A percentile compares a stretch with the other conserved stretches of the same genome.
Conservation (phyloP, 2,113 vertebrate species). For the Callipepla californica region DNA sequence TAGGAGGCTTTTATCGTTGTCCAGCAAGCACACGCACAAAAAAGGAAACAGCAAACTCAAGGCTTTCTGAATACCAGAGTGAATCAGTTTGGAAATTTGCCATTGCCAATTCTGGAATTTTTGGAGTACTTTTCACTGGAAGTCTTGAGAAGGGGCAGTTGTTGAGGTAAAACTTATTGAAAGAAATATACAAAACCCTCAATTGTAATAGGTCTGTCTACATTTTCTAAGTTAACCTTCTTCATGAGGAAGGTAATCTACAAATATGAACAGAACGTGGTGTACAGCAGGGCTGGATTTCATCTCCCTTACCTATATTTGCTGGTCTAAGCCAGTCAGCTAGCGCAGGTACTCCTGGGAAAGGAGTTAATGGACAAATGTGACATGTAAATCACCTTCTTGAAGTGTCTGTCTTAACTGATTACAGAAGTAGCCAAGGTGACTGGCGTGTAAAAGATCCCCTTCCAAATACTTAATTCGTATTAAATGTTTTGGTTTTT, state of each 20-base stretch:
- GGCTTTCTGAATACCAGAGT: not conserved
- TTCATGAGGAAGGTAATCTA: not conserved
- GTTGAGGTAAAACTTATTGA: not conserved
- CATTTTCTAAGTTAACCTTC: not conserved
- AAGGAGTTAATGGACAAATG: not conserved
- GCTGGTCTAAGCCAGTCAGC: not conserved
- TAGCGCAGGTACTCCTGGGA: not conserved
- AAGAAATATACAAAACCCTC: rapidly evolving
- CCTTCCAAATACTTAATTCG: not conserved
- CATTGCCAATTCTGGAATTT: not conserved
- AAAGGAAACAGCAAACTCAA: not conserved
- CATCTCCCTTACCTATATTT: not conserved
- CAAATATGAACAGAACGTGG: not conserved
- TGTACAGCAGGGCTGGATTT: not conserved
- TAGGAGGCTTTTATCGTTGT: not conserved
- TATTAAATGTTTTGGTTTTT: not conserved
- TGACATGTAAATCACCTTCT: not conserved
- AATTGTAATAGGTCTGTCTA: not conserved
- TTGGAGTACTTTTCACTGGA: not conserved
- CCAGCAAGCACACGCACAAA: not conserved
- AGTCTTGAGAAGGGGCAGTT: not conserved
- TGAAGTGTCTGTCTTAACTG: not conserved
- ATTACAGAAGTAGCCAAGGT: not conserved
- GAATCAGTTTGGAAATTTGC: not conserved
- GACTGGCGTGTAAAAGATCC: not conserved